These are phyloP conservation scores for Phallusia fumigata DNA, from an alignment of 23 tunicate species.

Conservation along the genomic window DNA sequence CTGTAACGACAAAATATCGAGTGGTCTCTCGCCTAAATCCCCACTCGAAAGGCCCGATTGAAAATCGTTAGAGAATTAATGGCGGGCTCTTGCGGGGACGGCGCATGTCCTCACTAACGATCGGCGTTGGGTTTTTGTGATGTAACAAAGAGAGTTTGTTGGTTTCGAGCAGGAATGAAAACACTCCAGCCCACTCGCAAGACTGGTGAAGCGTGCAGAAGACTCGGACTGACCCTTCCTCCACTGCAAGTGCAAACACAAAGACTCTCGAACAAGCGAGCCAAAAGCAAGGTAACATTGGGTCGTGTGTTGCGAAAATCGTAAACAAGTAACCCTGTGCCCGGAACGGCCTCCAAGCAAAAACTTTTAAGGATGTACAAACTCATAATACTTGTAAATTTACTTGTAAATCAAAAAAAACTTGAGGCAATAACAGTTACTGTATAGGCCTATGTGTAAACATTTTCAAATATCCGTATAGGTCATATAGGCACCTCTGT, in stretches of 20 bases:
- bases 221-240: slow-evolving; percentile 11
- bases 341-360: no score
- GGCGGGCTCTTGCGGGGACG: not conserved
- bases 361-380: no score
- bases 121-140: not conserved
- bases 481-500: no score
- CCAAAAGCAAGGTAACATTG: not conserved
- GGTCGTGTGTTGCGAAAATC: no score
- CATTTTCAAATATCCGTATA: no score
- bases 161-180: not conserved
- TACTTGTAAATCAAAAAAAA: no score
- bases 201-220: slow-evolving; percentile 4
- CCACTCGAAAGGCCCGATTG: not conserved
- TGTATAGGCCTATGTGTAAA: no score
- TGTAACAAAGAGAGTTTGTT: not conserved
- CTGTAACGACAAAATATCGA: not conserved
- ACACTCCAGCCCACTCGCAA: not conserved
- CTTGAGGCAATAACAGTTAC: no score
- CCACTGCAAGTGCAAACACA: not conserved
- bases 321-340: no score
- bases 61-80: slow-evolving; percentile 1
- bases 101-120: not conserved
- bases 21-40: not conserved
- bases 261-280: not conserved
- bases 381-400: no score